Conservation (phyloP, 2,888 invertebrate genomes). For the Desoria tigrina region DNA sequence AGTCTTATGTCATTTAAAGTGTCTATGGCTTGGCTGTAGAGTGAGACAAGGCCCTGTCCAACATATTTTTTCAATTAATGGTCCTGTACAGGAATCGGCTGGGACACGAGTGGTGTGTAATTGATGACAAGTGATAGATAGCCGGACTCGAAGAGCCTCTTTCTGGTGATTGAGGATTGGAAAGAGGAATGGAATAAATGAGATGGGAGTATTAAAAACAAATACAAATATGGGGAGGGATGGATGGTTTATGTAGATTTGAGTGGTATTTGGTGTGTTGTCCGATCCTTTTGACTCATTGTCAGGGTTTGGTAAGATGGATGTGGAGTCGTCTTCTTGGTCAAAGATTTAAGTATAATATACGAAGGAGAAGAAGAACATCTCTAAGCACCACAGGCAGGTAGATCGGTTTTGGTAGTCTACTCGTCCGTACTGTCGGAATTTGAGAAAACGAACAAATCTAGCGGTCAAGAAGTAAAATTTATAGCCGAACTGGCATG, state of each 20-base stretch:
- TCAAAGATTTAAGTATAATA: slow-evolving; percentile 12
- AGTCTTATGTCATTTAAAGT: no score
- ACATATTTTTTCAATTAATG: slow-evolving; percentile 24
- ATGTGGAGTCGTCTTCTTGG: slow-evolving; percentile 18
- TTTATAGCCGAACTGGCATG: slow-evolving; percentile 54
- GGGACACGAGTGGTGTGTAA: slow-evolving; percentile 18
- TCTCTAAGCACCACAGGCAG: slow-evolving; percentile 13
- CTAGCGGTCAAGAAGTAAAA: slow-evolving; percentile 48
- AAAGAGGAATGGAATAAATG: slow-evolving; percentile 9
- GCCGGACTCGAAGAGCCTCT: background rate
- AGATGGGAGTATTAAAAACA: slow-evolving; percentile 20
- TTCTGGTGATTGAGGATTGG: slow-evolving; percentile 17
- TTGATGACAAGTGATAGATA: slow-evolving; percentile 26
- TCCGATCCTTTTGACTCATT: slow-evolving; percentile 15
- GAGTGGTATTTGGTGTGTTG: slow-evolving; percentile 1
- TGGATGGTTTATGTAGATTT: slow-evolving; percentile 19
- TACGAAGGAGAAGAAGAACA: background rate
- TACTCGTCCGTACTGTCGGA: slow-evolving; percentile 29
- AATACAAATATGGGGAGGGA: slow-evolving; percentile 26
- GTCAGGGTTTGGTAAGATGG: slow-evolving; percentile 19
- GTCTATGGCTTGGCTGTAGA: no score
- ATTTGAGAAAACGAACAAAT: slow-evolving; percentile 46
- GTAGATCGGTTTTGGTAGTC: slow-evolving; percentile 7
- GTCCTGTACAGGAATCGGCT: background rate
- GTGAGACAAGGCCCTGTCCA: background rate